Evolutionary conservation across 1,140 invertebrate genomes (phyloP).

Genomic region (Sipha flava): DNA sequence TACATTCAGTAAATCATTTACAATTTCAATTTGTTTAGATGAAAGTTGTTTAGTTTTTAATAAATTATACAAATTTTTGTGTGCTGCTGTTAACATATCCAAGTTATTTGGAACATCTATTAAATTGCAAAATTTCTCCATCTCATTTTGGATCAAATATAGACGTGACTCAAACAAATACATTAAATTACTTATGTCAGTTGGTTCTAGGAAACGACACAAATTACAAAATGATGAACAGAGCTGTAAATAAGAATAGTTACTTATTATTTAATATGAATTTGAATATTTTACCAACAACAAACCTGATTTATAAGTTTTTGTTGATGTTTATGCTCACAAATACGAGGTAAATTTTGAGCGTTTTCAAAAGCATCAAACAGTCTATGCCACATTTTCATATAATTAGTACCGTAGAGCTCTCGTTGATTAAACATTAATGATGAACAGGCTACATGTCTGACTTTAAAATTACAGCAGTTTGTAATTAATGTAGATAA

Average conservation of each 20-base stretch:
- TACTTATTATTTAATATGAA: not conserved
- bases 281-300: not conserved
- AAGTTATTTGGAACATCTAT: not conserved
- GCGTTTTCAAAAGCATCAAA: slow-evolving; percentile 25
- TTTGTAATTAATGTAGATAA: not conserved
- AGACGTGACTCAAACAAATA: slow-evolving; percentile 1
- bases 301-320: slow-evolving; percentile 23
- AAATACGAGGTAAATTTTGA: slow-evolving; percentile 16
- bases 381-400: slow-evolving; percentile 21
- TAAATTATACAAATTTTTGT: not conserved
- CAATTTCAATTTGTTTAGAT: not conserved
- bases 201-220: not conserved
- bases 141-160: not conserved
- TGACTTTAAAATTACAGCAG: slow-evolving; percentile 20
- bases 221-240: slow-evolving; percentile 6
- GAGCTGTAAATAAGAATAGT: not conserved
- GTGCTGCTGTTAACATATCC: not conserved
- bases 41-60: not conserved
- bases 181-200: not conserved
- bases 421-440: not conserved
- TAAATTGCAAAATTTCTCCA: slow-evolving; percentile 12
- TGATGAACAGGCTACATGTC: slow-evolving; percentile 11
- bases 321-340: slow-evolving; percentile 22
- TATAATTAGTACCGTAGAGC: slow-evolving; percentile 5
- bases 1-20: not conserved